Conservation (phyloP, 2,888 invertebrate genomes). For the Drosophila neotestacea region DNA sequence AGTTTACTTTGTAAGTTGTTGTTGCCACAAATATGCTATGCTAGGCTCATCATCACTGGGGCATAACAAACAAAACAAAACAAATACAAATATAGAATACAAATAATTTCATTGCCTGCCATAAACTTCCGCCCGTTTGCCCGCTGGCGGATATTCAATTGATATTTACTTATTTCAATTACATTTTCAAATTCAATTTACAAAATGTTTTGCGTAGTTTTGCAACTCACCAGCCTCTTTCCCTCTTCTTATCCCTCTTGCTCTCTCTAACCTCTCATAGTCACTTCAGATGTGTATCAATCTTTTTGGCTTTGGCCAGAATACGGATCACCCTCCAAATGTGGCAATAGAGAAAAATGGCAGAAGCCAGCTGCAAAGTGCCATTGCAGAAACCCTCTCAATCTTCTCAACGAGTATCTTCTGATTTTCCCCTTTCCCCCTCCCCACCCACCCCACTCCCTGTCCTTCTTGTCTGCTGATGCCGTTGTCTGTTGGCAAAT, state of each 20-base stretch:
- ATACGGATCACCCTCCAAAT: constrained; percentile 4
- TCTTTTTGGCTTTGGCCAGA: constrained; percentile 23
- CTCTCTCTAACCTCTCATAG: background rate
- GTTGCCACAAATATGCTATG: constrained; percentile 27
- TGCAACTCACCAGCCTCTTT: constrained; percentile 15
- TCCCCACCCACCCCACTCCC: background rate
- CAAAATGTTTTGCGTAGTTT: constrained; percentile 79
- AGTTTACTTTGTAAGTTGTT: constrained; percentile 25
- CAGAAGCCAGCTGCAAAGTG: constrained; percentile 31
- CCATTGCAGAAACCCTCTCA: constrained; percentile 24
- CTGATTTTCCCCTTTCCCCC: background rate
- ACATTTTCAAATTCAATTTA: constrained; percentile 78
- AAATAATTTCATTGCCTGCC: constrained; percentile 68
- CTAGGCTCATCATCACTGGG: constrained; percentile 18
- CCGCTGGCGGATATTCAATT: constrained; percentile 74
- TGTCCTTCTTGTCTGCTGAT: background rate
- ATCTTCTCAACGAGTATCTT: constrained; percentile 7
- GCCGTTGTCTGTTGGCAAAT: constrained; percentile 66
- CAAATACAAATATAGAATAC: constrained; percentile 37
- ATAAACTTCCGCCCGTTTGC: constrained; percentile 65
- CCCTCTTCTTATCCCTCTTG: background rate
- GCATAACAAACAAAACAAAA: constrained; percentile 51
- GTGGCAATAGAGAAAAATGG: constrained; percentile 14
- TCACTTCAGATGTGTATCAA: constrained; percentile 39
- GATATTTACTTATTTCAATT: constrained; percentile 79